phyloP scores from a whole-genome alignment of 2,888 invertebrate species.

The Mellilla xanthometata region DNA sequence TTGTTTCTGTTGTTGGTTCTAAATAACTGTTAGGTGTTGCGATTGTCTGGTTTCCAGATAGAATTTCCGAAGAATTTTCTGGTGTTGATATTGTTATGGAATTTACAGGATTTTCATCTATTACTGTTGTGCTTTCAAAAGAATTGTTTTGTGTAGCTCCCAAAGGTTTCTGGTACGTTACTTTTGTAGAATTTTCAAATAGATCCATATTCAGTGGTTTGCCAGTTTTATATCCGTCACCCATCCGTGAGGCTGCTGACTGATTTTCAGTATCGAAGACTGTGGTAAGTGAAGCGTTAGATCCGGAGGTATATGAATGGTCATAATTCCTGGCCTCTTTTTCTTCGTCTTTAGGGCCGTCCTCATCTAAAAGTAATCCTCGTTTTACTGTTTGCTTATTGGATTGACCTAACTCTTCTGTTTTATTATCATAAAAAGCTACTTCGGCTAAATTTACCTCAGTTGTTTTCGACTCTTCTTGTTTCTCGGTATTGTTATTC shows the following conservation, averaged over 20 bases:
- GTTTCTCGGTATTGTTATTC: not conserved
- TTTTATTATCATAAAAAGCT: not conserved
- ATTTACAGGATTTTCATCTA: too few relatives aligned
- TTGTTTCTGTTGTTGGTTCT: too few relatives aligned
- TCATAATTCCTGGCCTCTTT: slow-evolving; percentile 8
- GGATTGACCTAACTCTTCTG: not conserved
- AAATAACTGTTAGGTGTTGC: too few relatives aligned
- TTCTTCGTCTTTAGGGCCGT: not conserved
- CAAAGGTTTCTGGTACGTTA: too few relatives aligned
- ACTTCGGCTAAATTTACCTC: not conserved
- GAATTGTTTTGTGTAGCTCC: too few relatives aligned
- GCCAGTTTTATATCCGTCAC: not conserved
- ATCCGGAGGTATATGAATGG: slow-evolving; percentile 3
- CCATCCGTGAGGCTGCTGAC: not conserved
- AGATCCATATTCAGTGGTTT: not conserved
- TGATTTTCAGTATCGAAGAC: not conserved
- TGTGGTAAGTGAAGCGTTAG: slow-evolving; percentile 2
- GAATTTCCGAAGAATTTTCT: too few relatives aligned
- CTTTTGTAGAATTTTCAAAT: too few relatives aligned
- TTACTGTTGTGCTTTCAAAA: too few relatives aligned
- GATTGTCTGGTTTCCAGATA: too few relatives aligned
- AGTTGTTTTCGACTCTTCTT: not conserved
- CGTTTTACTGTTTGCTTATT: not conserved
- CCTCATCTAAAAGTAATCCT: not conserved
- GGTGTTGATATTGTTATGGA: too few relatives aligned